Conservation (phyloP, 2,113 vertebrate species). For the Oxygymnocypris stewartii region DNA sequence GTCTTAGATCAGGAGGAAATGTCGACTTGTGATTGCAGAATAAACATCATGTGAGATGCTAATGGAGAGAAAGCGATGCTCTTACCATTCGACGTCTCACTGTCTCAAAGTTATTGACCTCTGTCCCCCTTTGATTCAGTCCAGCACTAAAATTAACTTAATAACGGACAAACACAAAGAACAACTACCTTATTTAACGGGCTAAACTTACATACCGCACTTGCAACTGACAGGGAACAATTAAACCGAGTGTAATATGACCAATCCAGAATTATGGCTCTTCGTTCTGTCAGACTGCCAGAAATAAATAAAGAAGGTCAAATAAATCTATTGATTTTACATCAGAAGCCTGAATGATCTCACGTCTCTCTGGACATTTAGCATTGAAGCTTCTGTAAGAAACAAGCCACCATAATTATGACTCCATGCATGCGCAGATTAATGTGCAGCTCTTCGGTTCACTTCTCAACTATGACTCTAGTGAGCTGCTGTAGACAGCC, state of each 20-base stretch:
- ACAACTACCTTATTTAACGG: constrained; percentile 65
- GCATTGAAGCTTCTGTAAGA: background rate
- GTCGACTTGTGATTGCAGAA: constrained; percentile 53
- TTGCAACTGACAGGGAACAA: constrained; percentile 70
- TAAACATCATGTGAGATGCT: constrained; percentile 62
- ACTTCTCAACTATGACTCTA: background rate
- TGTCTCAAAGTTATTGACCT: constrained; percentile 46
- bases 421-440: background rate
- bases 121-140: constrained; percentile 38
- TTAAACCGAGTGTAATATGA: constrained; percentile 67
- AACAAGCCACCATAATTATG: background rate
- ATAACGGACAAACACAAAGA: constrained; percentile 52
- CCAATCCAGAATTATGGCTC: constrained; percentile 54
- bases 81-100: constrained; percentile 59
- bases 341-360: constrained; percentile 5
- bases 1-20: constrained; percentile 56
- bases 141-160: constrained; percentile 54
- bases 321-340: constrained; percentile 33
- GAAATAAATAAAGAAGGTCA: constrained; percentile 37
- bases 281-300: constrained; percentile 34
- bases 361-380: constrained; percentile 5
- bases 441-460: constrained; percentile 31
- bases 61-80: constrained; percentile 72
- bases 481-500: background rate
- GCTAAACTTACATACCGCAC: constrained; percentile 71